Evolutionary conservation across 2,797 vertebrate genomes (phyloP).

Genomic region (Aphelocoma californica): DNA sequence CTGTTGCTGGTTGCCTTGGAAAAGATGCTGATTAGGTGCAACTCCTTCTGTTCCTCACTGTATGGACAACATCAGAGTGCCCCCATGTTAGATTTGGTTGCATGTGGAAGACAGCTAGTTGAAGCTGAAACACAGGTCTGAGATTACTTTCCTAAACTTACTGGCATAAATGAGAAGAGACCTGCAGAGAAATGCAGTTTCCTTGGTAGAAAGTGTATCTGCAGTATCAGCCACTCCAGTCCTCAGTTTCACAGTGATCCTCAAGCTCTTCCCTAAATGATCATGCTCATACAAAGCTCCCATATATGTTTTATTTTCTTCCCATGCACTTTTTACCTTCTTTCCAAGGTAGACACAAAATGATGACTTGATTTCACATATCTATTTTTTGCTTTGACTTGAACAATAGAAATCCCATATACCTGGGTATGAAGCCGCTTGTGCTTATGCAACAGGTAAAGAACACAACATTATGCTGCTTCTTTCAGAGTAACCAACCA

Average conservation of each 20-base stretch:
- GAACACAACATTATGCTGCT: not conserved
- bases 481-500: not conserved
- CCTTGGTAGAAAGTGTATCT: not conserved
- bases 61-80: not conserved
- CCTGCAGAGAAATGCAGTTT: not conserved
- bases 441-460: not conserved
- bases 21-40: not conserved
- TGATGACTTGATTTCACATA: not conserved
- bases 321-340: not conserved
- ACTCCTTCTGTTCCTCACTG: not conserved
- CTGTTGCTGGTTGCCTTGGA: not conserved
- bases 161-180: not conserved
- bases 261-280: not conserved
- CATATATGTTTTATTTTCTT: not conserved
- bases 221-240: not conserved
- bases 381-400: not conserved
- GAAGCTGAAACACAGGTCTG: not conserved
- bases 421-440: not conserved
- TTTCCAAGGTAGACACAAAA: not conserved
- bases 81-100: fast-evolving
- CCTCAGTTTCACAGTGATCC: not conserved
- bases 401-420: not conserved
- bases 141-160: not conserved
- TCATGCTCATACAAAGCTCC: not conserved
- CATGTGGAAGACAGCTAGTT: not conserved